Percentiles rank a stretch among this genome's conserved stretches.
These are phyloP conservation scores for Tetragonisca angustula DNA, from an alignment of 2,888 invertebrate species.

Conservation along the genomic window DNA sequence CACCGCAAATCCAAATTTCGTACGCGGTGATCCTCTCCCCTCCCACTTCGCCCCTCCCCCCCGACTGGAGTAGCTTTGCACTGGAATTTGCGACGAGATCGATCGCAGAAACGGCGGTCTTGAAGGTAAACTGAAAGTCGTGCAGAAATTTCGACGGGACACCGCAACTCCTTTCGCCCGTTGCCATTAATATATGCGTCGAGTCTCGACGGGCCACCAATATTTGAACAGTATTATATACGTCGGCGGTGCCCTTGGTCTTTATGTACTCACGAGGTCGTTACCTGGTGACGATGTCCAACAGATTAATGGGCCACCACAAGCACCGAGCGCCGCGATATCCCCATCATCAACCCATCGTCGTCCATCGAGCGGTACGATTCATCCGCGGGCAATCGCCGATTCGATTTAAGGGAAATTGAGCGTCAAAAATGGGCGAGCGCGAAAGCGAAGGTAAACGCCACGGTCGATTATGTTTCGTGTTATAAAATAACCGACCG, in stretches of 20 bases:
- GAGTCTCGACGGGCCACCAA: slow-evolving; percentile 32
- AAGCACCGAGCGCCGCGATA: slow-evolving; percentile 24
- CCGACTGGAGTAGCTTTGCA: neutral
- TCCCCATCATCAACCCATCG: neutral
- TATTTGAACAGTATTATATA: slow-evolving; percentile 38
- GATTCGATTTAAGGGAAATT: slow-evolving; percentile 33
- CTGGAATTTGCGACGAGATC: slow-evolving; percentile 10
- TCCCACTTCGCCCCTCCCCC: no score
- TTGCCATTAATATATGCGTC: slow-evolving; percentile 25
- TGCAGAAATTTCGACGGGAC: neutral
- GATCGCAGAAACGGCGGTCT: neutral
- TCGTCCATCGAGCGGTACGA: slow-evolving; percentile 3
- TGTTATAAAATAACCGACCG: neutral
- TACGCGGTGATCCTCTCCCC: neutral
- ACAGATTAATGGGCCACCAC: slow-evolving; percentile 40
- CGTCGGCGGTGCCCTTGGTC: slow-evolving; percentile 9
- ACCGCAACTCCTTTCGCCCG: neutral
- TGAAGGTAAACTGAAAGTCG: neutral
- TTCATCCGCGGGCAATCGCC: neutral
- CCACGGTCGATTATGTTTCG: neutral
- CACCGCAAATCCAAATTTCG: neutral
- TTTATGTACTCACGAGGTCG: slow-evolving; percentile 29
- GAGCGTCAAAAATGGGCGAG: slow-evolving; percentile 14
- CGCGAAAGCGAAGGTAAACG: neutral
- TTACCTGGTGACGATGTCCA: slow-evolving; percentile 26